A percentile compares a stretch with the other conserved stretches of the same genome.
phyloP scores from a whole-genome alignment of 2,888 invertebrate species.

The Rapana venosa region DNA sequence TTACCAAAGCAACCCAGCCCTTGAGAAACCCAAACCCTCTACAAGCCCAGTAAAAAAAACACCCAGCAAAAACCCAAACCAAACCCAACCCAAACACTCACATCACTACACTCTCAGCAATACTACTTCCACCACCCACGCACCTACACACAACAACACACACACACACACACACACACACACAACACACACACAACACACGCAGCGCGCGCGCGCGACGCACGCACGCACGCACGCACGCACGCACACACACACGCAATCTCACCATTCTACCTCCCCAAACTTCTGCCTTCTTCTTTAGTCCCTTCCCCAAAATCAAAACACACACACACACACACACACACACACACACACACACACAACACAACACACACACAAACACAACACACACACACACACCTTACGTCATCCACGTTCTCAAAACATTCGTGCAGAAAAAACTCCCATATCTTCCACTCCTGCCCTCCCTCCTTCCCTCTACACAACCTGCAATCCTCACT shows the following conservation, averaged over 20 bases:
- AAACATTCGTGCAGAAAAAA: neutral
- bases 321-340: slow-evolving; percentile 9
- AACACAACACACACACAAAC: slow-evolving; percentile 12
- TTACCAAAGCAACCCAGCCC: too few relatives aligned
- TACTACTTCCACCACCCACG: neutral
- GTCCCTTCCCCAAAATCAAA: neutral
- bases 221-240: too few relatives aligned
- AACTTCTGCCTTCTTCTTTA: too few relatives aligned
- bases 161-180: too few relatives aligned
- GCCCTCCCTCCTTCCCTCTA: neutral
- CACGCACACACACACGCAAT: too few relatives aligned
- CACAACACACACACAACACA: too few relatives aligned
- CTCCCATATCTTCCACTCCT: neutral
- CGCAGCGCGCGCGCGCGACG: too few relatives aligned
- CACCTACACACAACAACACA: too few relatives aligned
- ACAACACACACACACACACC: slow-evolving; percentile 25
- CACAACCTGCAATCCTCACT: neutral
- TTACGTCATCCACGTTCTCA: neutral
- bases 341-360: slow-evolving; percentile 9
- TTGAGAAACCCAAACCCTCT: too few relatives aligned
- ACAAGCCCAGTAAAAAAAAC: neutral
- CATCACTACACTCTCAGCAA: neutral
- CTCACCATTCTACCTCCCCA: too few relatives aligned
- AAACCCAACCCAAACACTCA: neutral
- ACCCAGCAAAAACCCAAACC: neutral